A percentile compares a stretch with the other conserved stretches of the same genome.
phyloP scores from a whole-genome alignment of 2,113 vertebrate species.

The Sander lucioperca region DNA sequence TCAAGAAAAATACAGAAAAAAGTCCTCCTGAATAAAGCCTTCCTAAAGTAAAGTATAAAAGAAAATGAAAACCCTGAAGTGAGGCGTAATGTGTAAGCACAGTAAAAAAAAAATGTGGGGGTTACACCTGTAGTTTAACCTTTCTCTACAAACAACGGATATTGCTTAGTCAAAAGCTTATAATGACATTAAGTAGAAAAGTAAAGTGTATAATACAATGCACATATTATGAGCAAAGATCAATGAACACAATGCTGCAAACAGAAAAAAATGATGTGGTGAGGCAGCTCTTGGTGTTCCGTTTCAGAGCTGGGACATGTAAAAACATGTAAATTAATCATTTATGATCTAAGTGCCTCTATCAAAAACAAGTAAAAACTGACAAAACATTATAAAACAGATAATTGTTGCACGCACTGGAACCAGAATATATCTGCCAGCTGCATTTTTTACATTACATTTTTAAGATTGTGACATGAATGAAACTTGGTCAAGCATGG shows the following conservation, averaged over 20 bases:
- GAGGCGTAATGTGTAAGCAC: conserved; percentile 52
- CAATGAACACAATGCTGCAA: conserved; percentile 36
- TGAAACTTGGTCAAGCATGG: conserved; percentile 52
- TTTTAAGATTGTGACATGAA: conserved; percentile 55
- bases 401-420: conserved; percentile 45
- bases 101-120: conserved; percentile 46
- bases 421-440: conserved; percentile 60
- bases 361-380: conserved; percentile 52
- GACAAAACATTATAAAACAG: conserved; percentile 58
- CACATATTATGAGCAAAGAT: conserved; percentile 59
- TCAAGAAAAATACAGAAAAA: conserved; percentile 40
- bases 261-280: conserved; percentile 10
- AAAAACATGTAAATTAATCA: conserved; percentile 31
- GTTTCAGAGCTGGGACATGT: conserved; percentile 42
- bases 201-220: conserved; percentile 66
- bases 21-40: conserved; percentile 57
- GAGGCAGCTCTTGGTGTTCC: conserved; percentile 41
- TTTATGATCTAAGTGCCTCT: conserved; percentile 48
- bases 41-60: conserved; percentile 58
- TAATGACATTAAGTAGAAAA: conserved; percentile 61
- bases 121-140: conserved; percentile 59
- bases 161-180: conserved; percentile 80
- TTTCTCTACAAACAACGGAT: conserved; percentile 62
- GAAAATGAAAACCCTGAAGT: conserved; percentile 67
- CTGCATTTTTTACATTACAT: conserved; percentile 56